Evolutionary conservation across 2,113 vertebrate species (phyloP).

Genomic region (Gila orcuttii): DNA sequence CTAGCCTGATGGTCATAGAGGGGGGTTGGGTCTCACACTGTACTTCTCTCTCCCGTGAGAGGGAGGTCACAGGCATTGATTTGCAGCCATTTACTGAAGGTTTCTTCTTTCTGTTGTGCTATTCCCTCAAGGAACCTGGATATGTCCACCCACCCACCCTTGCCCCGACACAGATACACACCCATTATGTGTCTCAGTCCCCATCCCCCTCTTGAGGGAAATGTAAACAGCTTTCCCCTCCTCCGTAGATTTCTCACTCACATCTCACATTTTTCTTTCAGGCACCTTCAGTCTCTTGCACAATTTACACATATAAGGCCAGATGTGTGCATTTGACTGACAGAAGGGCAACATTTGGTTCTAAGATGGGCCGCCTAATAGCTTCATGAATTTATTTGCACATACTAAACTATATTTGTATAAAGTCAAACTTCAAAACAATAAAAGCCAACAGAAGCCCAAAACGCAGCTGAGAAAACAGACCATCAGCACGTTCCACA

Average conservation of each 20-base stretch:
- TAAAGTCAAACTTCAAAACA: conserved; percentile 53
- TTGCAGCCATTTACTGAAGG: conserved; percentile 40
- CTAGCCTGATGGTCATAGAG: conserved; percentile 21
- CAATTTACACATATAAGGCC: conserved; percentile 48
- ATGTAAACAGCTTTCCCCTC: conserved; percentile 50
- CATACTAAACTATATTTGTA: conserved; percentile 60
- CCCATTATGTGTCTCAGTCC: conserved; percentile 40
- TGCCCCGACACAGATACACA: conserved; percentile 33
- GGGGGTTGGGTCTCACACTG: conserved; percentile 7
- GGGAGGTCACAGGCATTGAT: conserved; percentile 27
- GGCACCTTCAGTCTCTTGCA: conserved; percentile 32
- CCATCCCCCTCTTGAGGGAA: conserved; percentile 55
- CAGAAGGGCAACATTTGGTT: conserved; percentile 36
- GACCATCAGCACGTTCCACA: background rate
- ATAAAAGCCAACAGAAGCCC: conserved; percentile 59
- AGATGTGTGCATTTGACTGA: conserved; percentile 47
- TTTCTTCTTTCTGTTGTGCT: conserved; percentile 28
- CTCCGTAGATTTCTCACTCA: conserved; percentile 7
- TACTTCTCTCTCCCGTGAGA: conserved; percentile 8
- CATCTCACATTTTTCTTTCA: conserved; percentile 34
- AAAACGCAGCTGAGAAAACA: conserved; percentile 51
- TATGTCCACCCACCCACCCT: conserved; percentile 25
- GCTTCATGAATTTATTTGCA: conserved; percentile 23
- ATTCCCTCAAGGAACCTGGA: conserved; percentile 37
- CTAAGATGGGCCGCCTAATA: conserved; percentile 9